phyloP scores from a whole-genome alignment of 2,113 vertebrate genomes.

The Sceloporus tristichus region DNA sequence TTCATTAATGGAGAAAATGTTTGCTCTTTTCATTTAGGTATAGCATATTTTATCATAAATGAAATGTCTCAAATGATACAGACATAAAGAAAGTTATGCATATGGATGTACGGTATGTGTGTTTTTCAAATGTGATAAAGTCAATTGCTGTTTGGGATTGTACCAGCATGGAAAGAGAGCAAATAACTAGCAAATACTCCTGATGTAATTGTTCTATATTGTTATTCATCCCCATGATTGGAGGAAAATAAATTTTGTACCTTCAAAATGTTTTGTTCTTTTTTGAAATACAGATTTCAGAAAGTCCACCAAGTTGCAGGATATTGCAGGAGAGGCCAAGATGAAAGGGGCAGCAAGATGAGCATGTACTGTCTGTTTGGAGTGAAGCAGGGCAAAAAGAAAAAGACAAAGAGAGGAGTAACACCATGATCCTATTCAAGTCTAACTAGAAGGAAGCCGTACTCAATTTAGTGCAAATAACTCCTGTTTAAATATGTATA shows the following conservation, averaged over 20 bases:
- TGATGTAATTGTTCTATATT: neutral
- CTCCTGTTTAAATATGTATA: too few species aligned
- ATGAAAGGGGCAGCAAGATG: neutral
- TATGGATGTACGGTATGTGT: neutral
- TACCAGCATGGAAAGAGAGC: neutral
- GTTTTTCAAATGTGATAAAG: neutral
- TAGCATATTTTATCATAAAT: slow-evolving; percentile 58
- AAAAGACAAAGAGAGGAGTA: too few species aligned
- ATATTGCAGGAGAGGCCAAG: too few species aligned
- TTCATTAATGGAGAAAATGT: slow-evolving; percentile 44
- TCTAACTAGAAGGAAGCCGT: too few species aligned
- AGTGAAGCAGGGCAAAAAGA: too few species aligned
- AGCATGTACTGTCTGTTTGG: too few species aligned
- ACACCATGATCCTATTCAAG: too few species aligned
- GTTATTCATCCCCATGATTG: neutral
- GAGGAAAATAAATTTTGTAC: neutral
- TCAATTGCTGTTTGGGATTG: neutral
- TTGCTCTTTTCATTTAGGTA: slow-evolving; percentile 18
- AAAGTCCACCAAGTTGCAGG: neutral
- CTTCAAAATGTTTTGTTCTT: neutral
- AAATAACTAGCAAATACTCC: neutral
- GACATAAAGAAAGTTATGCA: neutral
- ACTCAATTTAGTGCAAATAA: too few species aligned
- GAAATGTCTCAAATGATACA: neutral
- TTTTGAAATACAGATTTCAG: neutral